Percentiles rank a stretch among this genome's conserved stretches.
Evolutionary conservation across 2,888 invertebrate genomes (phyloP).

Genomic region (Charanyca ferruginea): DNA sequence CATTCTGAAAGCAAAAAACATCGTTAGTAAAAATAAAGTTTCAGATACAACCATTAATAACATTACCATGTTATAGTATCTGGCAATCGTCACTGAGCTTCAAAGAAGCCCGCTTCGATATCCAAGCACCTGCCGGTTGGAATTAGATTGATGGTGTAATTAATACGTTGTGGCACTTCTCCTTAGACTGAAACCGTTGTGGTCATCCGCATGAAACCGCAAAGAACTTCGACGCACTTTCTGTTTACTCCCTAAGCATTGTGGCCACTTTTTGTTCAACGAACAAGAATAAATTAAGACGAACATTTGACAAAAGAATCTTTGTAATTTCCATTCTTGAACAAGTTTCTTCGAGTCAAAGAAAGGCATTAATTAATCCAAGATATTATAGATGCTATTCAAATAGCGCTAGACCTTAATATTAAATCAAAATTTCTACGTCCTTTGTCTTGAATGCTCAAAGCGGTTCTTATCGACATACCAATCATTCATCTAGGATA

Average conservation of each 20-base stretch:
- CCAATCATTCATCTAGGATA: slow-evolving; percentile 79
- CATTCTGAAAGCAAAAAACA: slow-evolving; percentile 5
- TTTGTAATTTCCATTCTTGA: slow-evolving; percentile 35
- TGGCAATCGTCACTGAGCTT: slow-evolving; percentile 43
- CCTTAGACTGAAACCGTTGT: slow-evolving; percentile 52
- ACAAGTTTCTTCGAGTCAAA: slow-evolving; percentile 53
- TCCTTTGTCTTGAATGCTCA: slow-evolving; percentile 67
- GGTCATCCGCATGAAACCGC: slow-evolving; percentile 50
- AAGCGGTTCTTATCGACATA: slow-evolving; percentile 72
- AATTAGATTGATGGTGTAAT: slow-evolving; percentile 56
- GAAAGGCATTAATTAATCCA: slow-evolving; percentile 58
- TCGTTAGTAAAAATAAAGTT: slow-evolving; percentile 11
- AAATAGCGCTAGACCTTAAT: slow-evolving; percentile 55
- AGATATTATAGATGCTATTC: slow-evolving; percentile 56
- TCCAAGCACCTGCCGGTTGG: slow-evolving; percentile 20
- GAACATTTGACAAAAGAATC: slow-evolving; percentile 33
- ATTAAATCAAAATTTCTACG: slow-evolving; percentile 63
- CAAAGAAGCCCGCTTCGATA: slow-evolving; percentile 46
- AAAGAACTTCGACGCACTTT: slow-evolving; percentile 32
- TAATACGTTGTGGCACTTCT: slow-evolving; percentile 46
- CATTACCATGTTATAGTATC: slow-evolving; percentile 25
- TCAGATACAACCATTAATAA: slow-evolving; percentile 13
- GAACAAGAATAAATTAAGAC: slow-evolving; percentile 29
- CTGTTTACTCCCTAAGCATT: not conserved
- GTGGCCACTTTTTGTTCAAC: slow-evolving; percentile 19